Evolutionary conservation across 2,888 invertebrate genomes (phyloP), one percentile per base, ranked within the genome.

Genomic region (Protodeltote pygarga): DNA sequence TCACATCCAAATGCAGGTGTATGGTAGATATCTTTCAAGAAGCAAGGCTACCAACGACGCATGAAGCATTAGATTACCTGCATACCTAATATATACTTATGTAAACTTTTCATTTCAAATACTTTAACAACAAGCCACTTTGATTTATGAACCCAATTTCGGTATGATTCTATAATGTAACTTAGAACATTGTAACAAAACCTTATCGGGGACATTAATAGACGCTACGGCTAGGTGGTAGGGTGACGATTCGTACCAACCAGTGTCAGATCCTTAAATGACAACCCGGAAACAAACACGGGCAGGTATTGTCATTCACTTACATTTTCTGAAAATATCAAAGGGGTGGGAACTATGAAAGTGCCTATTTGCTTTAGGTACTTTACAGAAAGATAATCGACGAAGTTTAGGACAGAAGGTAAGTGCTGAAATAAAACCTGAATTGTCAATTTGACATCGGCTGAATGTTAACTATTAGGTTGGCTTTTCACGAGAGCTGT

Each of bases 51-150:
- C 62, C 63, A 80, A 65, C 73, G 72, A 72, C 48, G 79, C 81
- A 73, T 81, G 72, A 81, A 77, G 75, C 71, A 77, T 83, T 74
- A 62, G 71, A 77, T 83, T 76, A 74, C 78, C 58, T 44, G 24
- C 21, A 28, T 14, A 27, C 32, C 46, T 47, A n/a, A n/a, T n/a
- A n/a, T n/a, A n/a, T n/a, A n/a, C n/a, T n/a, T n/a, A n/a, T n/a
- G n/a, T n/a, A n/a, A n/a, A n/a, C n/a, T n/a, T n/a, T n/a, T n/a
- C n/a, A n/a, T n/a, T n/a, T n/a, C n/a, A n/a, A n/a, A n/a, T n/a
- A n/a, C n/a, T n/a, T n/a, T n/a, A n/a, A n/a, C n/a, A n/a, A n/a
- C n/a, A n/a, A n/a, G n/a, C n/a, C n/a, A n/a, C n/a, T n/a, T n/a
- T n/a, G n/a, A n/a, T n/a, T n/a, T n/a, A n/a, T n/a, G n/a, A n/a